Evolutionary conservation across 1,140 invertebrate species (phyloP).

Genomic region (Proctacanthus coquilletti): DNA sequence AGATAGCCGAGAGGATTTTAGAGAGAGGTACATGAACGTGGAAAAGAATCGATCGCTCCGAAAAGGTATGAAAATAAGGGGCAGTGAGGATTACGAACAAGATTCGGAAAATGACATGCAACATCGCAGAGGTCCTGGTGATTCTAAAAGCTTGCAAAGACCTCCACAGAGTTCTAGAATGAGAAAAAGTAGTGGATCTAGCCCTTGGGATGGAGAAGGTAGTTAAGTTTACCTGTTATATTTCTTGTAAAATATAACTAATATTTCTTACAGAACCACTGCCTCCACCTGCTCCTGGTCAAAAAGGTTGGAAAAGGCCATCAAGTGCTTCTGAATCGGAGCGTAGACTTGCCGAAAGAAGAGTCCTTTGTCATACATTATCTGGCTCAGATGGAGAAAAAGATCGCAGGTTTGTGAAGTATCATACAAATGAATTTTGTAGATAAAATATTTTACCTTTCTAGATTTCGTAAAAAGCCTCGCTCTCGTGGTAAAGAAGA

Average conservation of each 20-base stretch:
- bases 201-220: constrained; percentile 40
- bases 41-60: constrained; percentile 21
- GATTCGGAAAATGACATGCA: constrained; percentile 26
- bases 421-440: neutral
- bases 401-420: constrained; percentile 19
- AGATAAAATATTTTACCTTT: neutral
- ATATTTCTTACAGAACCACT: constrained; percentile 22
- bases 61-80: constrained; percentile 17
- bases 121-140: constrained; percentile 5
- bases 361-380: constrained; percentile 25
- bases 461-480: constrained; percentile 26
- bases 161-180: constrained; percentile 18
- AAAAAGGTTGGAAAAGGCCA: constrained; percentile 44
- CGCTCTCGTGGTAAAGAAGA: constrained; percentile 21
- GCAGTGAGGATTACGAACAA: constrained; percentile 22
- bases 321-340: constrained; percentile 42
- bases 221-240: neutral
- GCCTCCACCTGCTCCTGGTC: constrained; percentile 31
- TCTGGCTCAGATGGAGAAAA: constrained; percentile 28
- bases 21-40: constrained; percentile 13
- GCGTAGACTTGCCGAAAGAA: constrained; percentile 32
- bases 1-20: constrained; percentile 25
- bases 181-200: constrained; percentile 31
- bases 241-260: neutral
- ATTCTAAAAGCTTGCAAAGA: constrained; percentile 20